Conservation (phyloP, 1,140 invertebrate genomes). For the Drosophila funebris region DNA sequence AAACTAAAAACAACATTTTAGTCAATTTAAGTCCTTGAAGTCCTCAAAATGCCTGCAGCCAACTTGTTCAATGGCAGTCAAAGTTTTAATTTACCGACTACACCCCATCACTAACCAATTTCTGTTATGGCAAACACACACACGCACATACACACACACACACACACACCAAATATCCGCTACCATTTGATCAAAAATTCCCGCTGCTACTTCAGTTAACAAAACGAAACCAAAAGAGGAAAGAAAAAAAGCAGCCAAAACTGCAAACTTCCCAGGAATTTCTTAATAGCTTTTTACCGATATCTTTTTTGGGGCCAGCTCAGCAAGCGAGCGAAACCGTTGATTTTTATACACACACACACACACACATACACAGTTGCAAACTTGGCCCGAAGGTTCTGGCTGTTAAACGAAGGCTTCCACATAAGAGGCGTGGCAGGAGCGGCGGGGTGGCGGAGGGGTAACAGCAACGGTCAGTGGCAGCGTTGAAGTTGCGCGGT, state of each 20-base stretch:
- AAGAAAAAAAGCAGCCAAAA: conserved; percentile 42
- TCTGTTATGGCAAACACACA: not conserved
- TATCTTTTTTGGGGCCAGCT: conserved; percentile 53
- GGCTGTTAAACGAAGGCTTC: conserved; percentile 11
- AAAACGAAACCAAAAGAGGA: not conserved
- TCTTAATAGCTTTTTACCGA: conserved; percentile 82
- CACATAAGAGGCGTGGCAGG: conserved; percentile 22
- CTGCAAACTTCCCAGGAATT: conserved; percentile 80
- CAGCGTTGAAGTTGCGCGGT: conserved; percentile 49
- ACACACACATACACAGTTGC: conserved; percentile 7
- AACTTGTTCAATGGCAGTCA: not conserved
- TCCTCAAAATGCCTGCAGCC: not conserved
- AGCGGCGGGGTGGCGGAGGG: not conserved
- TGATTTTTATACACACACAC: conserved; percentile 58
- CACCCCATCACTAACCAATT: conserved; percentile 10
- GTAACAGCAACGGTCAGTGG: too few species aligned
- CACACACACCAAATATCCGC: conserved; percentile 38
- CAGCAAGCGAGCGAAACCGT: conserved; percentile 59
- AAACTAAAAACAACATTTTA: too few species aligned
- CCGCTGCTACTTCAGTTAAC: conserved; percentile 26
- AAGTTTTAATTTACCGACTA: conserved; percentile 6
- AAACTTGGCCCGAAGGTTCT: conserved; percentile 10
- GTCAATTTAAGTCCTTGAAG: not conserved
- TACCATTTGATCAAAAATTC: conserved; percentile 36
- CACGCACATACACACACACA: not conserved